These are phyloP conservation scores for Hydrozoanthus gracilis DNA, from an alignment of 92 coral and sea anemone species.

Conservation along the genomic window DNA sequence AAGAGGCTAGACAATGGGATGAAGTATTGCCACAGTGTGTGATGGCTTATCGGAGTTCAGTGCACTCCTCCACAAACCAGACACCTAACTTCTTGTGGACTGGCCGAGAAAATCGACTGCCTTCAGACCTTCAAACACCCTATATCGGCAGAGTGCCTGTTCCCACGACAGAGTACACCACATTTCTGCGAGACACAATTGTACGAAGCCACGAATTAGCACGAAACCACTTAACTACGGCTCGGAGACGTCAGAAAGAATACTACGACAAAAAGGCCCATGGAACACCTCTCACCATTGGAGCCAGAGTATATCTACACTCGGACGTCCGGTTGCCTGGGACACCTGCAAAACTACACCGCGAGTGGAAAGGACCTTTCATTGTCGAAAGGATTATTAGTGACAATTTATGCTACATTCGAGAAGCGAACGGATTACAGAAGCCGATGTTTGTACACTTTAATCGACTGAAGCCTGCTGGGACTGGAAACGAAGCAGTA, in stretches of 20 bases:
- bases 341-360: neutral
- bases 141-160: neutral
- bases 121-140: neutral
- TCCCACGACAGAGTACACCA: neutral
- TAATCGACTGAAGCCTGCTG: no score
- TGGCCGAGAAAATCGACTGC: neutral
- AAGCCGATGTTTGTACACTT: neutral
- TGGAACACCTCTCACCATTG: neutral
- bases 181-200: neutral
- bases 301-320: neutral
- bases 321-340: neutral
- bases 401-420: neutral
- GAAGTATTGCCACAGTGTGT: neutral
- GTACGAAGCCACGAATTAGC: neutral
- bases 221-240: neutral
- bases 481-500: neutral
- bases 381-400: neutral
- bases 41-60: neutral
- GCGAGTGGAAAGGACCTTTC: neutral
- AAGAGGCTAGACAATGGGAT: neutral
- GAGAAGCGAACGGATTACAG: neutral
- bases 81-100: neutral
- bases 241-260: neutral
- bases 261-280: neutral
- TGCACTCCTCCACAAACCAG: neutral